phyloP scores from a whole-genome alignment of 2,888 invertebrate genomes.

The Tetragnatha montana region DNA sequence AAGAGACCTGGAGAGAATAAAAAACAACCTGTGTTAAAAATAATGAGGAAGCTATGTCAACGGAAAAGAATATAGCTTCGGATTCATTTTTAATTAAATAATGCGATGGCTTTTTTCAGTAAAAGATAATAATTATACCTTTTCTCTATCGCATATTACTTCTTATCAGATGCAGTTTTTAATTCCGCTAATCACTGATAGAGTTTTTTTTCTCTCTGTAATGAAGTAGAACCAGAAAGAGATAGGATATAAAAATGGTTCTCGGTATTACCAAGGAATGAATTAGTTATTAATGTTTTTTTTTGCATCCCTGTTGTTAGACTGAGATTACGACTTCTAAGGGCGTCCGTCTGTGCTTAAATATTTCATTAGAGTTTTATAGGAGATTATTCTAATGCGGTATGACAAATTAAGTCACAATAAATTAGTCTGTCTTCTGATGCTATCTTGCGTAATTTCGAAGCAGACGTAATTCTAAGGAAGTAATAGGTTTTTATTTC shows the following conservation, averaged over 20 bases:
- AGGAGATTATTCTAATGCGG: neutral
- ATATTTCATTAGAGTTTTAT: neutral
- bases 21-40: neutral
- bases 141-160: neutral
- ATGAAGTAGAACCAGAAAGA: neutral
- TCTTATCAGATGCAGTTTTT: neutral
- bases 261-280: neutral
- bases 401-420: neutral
- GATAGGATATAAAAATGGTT: neutral
- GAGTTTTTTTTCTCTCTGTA: neutral
- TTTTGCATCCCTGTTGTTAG: neutral
- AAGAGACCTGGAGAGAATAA: neutral
- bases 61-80: neutral
- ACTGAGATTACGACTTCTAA: neutral
- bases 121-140: neutral
- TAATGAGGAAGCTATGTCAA: neutral
- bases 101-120: neutral
- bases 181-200: neutral
- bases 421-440: neutral
- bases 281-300: neutral
- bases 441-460: neutral
- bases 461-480: no score
- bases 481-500: no score
- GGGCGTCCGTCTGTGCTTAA: neutral
- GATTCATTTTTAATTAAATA: conserved; percentile 1